Base-by-base conservation (phyloP, 2,113 vertebrate genomes). In the Pogona vitticeps region DNA sequence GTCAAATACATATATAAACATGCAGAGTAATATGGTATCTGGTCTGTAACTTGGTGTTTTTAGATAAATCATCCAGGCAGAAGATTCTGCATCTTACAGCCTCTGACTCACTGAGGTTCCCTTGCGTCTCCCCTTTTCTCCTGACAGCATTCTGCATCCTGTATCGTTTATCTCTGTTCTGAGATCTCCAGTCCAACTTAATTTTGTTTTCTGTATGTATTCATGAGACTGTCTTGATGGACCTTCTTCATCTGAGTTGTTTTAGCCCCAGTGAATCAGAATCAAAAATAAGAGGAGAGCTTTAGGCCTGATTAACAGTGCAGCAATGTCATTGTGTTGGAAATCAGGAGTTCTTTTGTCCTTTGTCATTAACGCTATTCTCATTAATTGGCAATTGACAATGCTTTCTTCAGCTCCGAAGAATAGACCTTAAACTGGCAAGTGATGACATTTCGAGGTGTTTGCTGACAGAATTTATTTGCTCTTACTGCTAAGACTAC, bases 401-500 rank as follows among this genome's bases (percentile, higher is more conserved):
- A 56, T 65, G 33, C 40, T 92, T 77, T 38, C 88, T 83, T 85
- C 70, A 70, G 72, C 3, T 0, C 38, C 3, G 42, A 87, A 86
- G 76, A 61, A n/a, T 75, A 80, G 71, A 26, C 59, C 23, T 92
- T 2, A 90, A 71, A 82, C 18, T 68, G 26, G 26, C 28, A 79
- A 67, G 56, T 46, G 0, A 13, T 73, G 46, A 52, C 46, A 89
- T 86, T 59, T 76, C 73, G 79, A 91, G n/a, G 33, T 71, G 67
- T 83, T 76, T 78, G 21, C 33, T 91, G 67, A 76, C 68, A 40
- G 40, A 61, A 84, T 89, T 85, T 63, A 52, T 89, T 42, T 65
- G 33, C 36, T 65, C 33, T 80, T 80, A 56, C 65, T 52, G 31
- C 78, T 28, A 42, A 33, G 6, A 89, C 56, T 68, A 87, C 18